phyloP scores from a whole-genome alignment of 2,113 vertebrate species.

The Xiphophorus maculatus region DNA sequence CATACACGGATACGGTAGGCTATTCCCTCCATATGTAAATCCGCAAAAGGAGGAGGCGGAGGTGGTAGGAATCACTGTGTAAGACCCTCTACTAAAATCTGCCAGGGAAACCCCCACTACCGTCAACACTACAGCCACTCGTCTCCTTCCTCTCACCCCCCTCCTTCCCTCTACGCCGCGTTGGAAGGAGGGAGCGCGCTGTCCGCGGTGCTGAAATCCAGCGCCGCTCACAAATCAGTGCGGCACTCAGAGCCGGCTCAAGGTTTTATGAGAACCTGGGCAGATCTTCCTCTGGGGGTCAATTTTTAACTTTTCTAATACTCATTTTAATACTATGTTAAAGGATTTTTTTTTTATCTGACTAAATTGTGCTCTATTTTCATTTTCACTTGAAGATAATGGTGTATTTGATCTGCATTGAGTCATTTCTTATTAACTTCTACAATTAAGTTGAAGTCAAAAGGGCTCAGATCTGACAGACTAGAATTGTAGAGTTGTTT shows the following conservation, averaged over 20 bases:
- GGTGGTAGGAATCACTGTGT: constrained; percentile 61
- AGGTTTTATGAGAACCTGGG: not conserved
- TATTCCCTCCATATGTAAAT: constrained; percentile 54
- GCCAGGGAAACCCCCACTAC: constrained; percentile 79
- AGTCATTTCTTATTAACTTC: not conserved
- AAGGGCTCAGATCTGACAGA: too few species aligned
- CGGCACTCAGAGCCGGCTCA: constrained; percentile 48
- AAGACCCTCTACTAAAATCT: constrained; percentile 69
- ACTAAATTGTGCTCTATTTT: not conserved
- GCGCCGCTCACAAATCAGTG: constrained; percentile 70
- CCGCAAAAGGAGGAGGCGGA: constrained; percentile 43
- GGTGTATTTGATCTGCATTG: not conserved
- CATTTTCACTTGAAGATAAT: not conserved
- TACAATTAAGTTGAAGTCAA: not conserved
- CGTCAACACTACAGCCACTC: constrained; percentile 45
- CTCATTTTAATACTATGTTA: not conserved
- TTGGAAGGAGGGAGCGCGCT: constrained; percentile 53
- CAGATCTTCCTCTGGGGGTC: not conserved
- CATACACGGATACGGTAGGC: constrained; percentile 16
- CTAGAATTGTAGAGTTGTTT: too few species aligned
- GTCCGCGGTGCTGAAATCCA: constrained; percentile 82
- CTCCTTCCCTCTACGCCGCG: constrained; percentile 14
- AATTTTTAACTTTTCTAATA: not conserved
- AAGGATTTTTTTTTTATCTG: too few species aligned
- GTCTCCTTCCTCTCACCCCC: constrained; percentile 32